Base-by-base conservation (phyloP, 2,888 invertebrate species). In the Lasioglossum marginatum region DNA sequence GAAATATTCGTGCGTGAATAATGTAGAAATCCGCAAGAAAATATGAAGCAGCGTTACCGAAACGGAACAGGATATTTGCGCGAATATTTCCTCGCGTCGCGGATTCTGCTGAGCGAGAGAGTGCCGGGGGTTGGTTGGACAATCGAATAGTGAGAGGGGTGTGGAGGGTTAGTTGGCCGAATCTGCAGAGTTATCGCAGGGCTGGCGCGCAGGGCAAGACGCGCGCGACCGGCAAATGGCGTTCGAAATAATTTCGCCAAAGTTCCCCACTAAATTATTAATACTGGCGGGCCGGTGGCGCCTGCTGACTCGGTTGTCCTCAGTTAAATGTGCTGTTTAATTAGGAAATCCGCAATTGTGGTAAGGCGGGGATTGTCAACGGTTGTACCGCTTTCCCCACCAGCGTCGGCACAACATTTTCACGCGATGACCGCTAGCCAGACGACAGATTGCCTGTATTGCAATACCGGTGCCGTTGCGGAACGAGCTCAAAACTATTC, bases 161-260 rank as follows among this genome's bases (percentile, higher is more conserved):
- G 16, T 34, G 70, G 23, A 70, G 77, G 23, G 31, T 77, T 45
- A 81, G 87, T 87, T 84, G 86, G 88, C 87, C 86, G 88, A 91
- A 92, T 91, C 92, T 78, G 73, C 79, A 68, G 82, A 91, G 89
- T 91, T 88, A 75, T 82, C 81, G 72, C 71, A 68, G 82, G 14
- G n/a, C 16, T 75, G 74, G 80, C 16, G 75, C 74, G 80, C 82
- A 40, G 48, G 63, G 77, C 85, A 92, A 92, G 92, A 92, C 87
- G 91, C 89, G 91, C 89, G 37, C 37, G 88, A 81, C 80, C 84
- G 82, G 88, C 88, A 89, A 92, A 92, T 89, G 90, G 85, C 87
- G 89, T 89, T 91, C 89, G 87, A 93, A 93, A 93, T 93, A 93
- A 93, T 93, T 92, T 91, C 88, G 57, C 82, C 84, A 92, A 93